Evolutionary conservation across 2,797 vertebrate genomes (phyloP).

Genomic region (Tangara arthus): DNA sequence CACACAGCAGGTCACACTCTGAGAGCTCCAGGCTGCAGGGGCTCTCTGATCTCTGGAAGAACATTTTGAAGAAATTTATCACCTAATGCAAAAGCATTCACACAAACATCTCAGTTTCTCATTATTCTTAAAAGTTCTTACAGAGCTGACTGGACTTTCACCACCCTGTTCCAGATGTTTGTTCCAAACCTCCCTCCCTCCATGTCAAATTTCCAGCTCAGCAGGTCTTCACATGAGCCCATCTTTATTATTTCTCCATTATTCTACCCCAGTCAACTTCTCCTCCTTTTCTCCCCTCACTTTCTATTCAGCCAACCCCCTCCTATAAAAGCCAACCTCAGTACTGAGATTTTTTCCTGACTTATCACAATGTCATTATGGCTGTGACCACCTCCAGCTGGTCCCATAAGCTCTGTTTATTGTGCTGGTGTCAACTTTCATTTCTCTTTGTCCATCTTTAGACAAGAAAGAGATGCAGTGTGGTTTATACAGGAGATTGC

Average conservation of each 20-base stretch:
- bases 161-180: neutral
- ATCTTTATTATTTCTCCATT: neutral
- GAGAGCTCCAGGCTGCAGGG: neutral
- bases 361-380: neutral
- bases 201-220: neutral
- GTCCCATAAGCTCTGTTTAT: neutral
- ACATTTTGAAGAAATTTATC: neutral
- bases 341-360: neutral
- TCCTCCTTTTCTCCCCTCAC: neutral
- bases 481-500: neutral
- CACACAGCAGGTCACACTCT: neutral
- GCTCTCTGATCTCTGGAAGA: neutral
- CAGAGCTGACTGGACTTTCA: neutral
- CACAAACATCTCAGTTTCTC: neutral
- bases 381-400: neutral
- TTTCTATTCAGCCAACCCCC: rapidly evolving
- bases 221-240: neutral
- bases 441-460: neutral
- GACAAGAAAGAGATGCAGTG: neutral
- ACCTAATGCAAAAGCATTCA: neutral
- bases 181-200: neutral
- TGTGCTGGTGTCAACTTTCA: neutral
- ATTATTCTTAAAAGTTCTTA: neutral
- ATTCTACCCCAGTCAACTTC: neutral
- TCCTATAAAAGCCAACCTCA: neutral